These are phyloP conservation scores for Tachycineta bicolor DNA, from an alignment of 2,113 vertebrate species.

Conservation along the genomic window DNA sequence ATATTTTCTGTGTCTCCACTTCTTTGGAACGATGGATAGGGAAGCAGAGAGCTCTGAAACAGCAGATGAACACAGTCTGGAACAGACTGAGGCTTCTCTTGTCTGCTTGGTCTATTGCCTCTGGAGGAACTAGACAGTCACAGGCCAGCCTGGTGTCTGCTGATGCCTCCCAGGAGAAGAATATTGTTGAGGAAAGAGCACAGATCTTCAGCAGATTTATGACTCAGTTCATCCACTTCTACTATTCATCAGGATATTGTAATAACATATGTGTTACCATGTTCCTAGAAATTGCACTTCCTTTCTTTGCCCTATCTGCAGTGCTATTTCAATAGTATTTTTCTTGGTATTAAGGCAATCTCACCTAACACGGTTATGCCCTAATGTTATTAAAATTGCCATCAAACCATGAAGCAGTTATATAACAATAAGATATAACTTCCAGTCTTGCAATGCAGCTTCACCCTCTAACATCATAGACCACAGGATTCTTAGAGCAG, in stretches of 20 bases:
- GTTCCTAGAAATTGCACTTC: neutral
- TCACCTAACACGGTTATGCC: neutral
- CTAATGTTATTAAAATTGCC: neutral
- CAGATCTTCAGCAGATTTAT: neutral
- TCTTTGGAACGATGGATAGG: neutral
- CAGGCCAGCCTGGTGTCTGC: fast-evolving
- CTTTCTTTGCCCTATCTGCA: neutral
- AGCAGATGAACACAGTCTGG: neutral
- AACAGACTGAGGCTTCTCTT: neutral
- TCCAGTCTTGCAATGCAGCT: neutral
- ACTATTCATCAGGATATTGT: neutral
- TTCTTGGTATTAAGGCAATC: neutral
- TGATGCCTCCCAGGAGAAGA: neutral
- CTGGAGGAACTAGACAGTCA: neutral
- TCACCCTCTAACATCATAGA: neutral
- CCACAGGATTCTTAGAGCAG: neutral
- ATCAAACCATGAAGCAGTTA: neutral
- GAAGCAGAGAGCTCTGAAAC: neutral
- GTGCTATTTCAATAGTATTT: neutral
- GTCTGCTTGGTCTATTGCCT: neutral
- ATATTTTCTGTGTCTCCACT: neutral
- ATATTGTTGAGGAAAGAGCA: neutral
- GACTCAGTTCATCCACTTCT: neutral
- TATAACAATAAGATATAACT: neutral
- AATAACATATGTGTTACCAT: neutral